Base-by-base conservation (phyloP, 35 echinoderm and acorn worm species). In the Ptychodera flava region DNA sequence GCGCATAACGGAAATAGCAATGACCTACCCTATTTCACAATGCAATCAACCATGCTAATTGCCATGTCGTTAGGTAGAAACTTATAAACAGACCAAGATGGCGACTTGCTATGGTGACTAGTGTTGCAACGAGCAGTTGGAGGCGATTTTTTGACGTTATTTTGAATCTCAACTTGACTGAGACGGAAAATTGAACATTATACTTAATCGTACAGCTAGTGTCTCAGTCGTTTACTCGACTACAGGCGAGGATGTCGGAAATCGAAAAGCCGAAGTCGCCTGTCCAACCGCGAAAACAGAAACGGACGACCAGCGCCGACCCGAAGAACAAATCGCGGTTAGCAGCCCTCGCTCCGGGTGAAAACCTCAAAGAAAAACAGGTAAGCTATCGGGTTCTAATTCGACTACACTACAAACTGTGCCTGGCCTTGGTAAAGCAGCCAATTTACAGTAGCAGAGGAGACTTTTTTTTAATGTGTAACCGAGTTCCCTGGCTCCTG, bases 321-420 rank as follows among this genome's bases (percentile, higher is more conserved):
- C 92, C 95, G 16, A 98, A 98, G 86, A 98, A 92, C 79, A 98
- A 98, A 85, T 92, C 92, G 22, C 86, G 95, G 32, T 80, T 94
- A 52, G 92, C 95, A 35, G 95, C 95, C 16, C 83, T 94, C 36
- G 95, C 94, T 35, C 94, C 92, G 14, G 95, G 95, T 6, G 95
- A 98, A 88, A 98, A 98, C 80, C 90, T 98, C 80, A 98, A 98
- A 87, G 95, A 98, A 91, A 94, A 91, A 94, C 95, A 98, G 95
- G 95, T 98, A 52, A 85, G 82, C 77, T 33, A 16, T 10, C 78
- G 15, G 75, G 75, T 15, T 77, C n/a, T n/a, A n/a, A n/a, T n/a
- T n/a, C n/a, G n/a, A n/a, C n/a, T n/a, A n/a, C n/a, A n/a, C n/a
- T n/a, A n/a, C n/a, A n/a, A n/a, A n/a, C n/a, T n/a, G n/a, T n/a